Base-by-base conservation (phyloP, 2,888 invertebrate species). In the Craniophora ligustri region DNA sequence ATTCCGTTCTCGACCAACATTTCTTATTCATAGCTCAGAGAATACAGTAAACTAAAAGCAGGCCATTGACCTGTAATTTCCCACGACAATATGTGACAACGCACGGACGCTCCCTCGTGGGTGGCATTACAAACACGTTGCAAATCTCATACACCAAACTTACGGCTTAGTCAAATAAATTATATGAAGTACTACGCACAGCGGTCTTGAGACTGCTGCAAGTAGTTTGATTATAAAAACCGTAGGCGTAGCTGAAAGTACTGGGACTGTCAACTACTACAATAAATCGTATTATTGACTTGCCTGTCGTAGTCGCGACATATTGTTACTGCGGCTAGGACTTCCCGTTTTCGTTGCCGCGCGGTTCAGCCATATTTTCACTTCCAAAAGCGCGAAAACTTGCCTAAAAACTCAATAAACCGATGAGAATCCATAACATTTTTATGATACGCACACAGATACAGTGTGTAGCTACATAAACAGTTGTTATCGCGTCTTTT, bases 401-500 rank as follows among this genome's bases (percentile, higher is more conserved):
- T 72, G 31, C 54, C 47, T 50, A 61, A 67, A 67, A 75, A 45
- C 42, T 51, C 51, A 73, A 70, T 76, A 73, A 64, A 76, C 61
- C 67, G 47, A 64, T 67, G 67, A 40, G 46, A 64, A 59, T 34
- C 55, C 50, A 70, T 74, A 67, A 64, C 58, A 39, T 54, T 67
- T 73, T 76, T 73, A 73, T 51, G 46, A 41, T 64, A 54, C 46
- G 45, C 72, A 41, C 59, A 65, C 60, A 67, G 66, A 68, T 72
- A 76, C 71, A 74, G 71, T 68, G 66, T 68, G 67, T 50, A 65
- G 77, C 75, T 65, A 80, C 81, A 85, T 82, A 79, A 82, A 79
- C 76, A 81, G 78, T 78, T 79, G 84, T 86, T 87, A 88, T 84
- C 86, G 71, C 74, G 62, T 73, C 67, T 81, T 89, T 91, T 89